Evolutionary conservation across 2,888 invertebrate species (phyloP).

Genomic region (Limulus polyphemus): DNA sequence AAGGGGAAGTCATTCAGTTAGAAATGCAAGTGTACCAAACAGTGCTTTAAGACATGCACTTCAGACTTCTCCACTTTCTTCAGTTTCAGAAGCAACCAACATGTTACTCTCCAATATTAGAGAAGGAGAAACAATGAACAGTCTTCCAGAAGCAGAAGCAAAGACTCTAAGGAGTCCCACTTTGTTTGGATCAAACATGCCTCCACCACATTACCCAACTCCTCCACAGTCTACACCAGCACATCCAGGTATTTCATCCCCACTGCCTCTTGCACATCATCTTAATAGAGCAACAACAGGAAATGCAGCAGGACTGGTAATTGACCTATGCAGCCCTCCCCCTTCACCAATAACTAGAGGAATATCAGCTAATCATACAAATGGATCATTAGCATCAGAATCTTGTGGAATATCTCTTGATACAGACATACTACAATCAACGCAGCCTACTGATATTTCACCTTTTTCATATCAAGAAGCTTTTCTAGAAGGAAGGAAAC

Average conservation of each 20-base stretch:
- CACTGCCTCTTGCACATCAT: background rate
- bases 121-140: no score
- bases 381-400: no score
- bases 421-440: background rate
- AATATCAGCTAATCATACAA: background rate
- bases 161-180: no score
- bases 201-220: slow-evolving; percentile 22
- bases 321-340: background rate
- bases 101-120: no score
- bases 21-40: no score
- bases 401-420: no score
- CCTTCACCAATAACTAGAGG: background rate
- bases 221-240: slow-evolving; percentile 22
- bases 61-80: no score
- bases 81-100: no score
- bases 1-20: no score
- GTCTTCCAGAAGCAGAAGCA: no score
- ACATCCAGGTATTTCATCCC: slow-evolving; percentile 3
- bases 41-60: no score
- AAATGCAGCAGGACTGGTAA: background rate
- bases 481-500: background rate
- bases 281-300: background rate
- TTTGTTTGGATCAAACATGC: slow-evolving; percentile 8
- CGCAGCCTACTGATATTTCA: background rate
- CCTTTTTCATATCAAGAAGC: background rate